Evolutionary conservation across 2,888 invertebrate species (phyloP), one percentile per base, ranked within the genome.

Genomic region (Drosophila atripex): DNA sequence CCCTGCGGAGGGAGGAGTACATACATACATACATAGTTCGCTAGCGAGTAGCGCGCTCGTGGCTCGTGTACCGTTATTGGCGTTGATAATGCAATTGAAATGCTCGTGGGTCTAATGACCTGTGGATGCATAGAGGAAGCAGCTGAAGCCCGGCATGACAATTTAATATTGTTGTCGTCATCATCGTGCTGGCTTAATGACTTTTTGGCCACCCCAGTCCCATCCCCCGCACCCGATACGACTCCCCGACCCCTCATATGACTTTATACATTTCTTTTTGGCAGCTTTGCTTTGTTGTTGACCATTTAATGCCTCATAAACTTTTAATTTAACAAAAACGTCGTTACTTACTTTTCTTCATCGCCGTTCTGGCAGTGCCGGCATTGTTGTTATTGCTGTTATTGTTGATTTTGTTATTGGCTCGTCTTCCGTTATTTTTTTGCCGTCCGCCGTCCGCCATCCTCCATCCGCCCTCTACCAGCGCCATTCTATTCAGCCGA

Each of bases 61-160:
- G 69, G 69, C 39, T 39, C 57, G 45, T 51, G 71, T 77, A 46
- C 77, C 85, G 80, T 83, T 83, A 83, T 83, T 83, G 86, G 86
- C 86, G 78, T 83, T 86, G 77, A 83, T 83, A 84, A 84, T 86
- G 87, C 87, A 85, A 84, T 84, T 84, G 85, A 84, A 78, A 85
- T 69, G 71, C 85, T 53, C 73, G 66, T 56, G 53, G 59, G 72
- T 82, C 87, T 84, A 84, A 87, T 87, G 84, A 84, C 83, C 84
- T 84, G 79, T 87, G 66, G 79, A 69, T 30, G 41, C 18, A 43
- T 21, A 35, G 35, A 45, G 49, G 53, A 12, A 38, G 35, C 38
- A 52, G 63, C 43, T 50, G 47, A 45, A 59, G 50, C 63, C 49
- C 39, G 52, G 66, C 60, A 58, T 75, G 64, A 78, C 63, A 76